Evolutionary conservation across 2,113 vertebrate genomes (phyloP).

Genomic region (Hemiscyllium ocellatum): DNA sequence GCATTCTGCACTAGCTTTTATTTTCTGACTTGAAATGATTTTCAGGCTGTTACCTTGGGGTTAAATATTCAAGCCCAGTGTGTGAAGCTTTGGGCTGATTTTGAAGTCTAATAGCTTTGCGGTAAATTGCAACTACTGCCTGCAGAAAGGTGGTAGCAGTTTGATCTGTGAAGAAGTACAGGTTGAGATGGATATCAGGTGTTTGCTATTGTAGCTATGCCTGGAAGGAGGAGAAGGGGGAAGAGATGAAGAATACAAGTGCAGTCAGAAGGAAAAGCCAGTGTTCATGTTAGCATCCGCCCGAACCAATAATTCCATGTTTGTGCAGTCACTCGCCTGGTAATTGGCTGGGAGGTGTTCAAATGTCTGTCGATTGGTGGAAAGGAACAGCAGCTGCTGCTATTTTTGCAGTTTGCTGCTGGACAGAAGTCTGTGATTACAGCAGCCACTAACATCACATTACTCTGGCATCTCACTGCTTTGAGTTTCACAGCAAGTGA

Average conservation of each 20-base stretch:
- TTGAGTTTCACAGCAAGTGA: neutral
- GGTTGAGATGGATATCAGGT: constrained; percentile 81
- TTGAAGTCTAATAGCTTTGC: constrained; percentile 80
- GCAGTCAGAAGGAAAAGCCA: constrained; percentile 60
- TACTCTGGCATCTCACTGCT: neutral
- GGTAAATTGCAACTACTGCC: constrained; percentile 90
- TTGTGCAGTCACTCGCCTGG: constrained; percentile 82
- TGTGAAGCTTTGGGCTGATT: constrained; percentile 46
- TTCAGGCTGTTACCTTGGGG: neutral
- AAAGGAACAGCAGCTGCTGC: constrained; percentile 13
- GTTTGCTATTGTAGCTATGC: constrained; percentile 75
- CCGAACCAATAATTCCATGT: constrained; percentile 82
- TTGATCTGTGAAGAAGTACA: constrained; percentile 79
- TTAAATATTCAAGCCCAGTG: neutral
- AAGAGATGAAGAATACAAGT: constrained; percentile 45
- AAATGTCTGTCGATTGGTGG: constrained; percentile 26
- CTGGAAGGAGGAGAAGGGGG: constrained; percentile 56
- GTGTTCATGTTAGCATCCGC: constrained; percentile 52
- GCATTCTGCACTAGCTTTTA: neutral
- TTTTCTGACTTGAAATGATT: neutral
- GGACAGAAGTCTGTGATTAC: constrained; percentile 16
- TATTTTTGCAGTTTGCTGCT: constrained; percentile 27
- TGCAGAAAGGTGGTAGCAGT: constrained; percentile 99
- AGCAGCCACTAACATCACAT: constrained; percentile 22
- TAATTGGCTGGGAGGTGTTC: constrained; percentile 66